Evolutionary conservation across 2,888 invertebrate species (phyloP), one percentile per base, ranked within the genome.

Genomic region (Gymnoscelis rufifasciata): DNA sequence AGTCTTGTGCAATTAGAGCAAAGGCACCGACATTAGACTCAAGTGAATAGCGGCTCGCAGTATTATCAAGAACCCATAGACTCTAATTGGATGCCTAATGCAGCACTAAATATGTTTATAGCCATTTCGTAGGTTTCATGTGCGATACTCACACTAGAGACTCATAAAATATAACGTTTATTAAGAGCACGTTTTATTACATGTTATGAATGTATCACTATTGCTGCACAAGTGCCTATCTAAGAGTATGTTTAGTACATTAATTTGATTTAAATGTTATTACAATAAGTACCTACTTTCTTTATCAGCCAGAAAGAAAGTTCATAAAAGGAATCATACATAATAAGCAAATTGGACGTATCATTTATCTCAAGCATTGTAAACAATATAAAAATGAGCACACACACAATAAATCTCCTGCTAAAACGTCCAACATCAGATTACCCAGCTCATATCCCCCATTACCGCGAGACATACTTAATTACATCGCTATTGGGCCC

Each of bases 401-500:
- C 10, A 38, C 35, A 30, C 38, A 35, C 19, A 29, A 50, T 50
- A 45, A 50, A 50, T 42, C 42, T 45, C n/a, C 38, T 27, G 36
- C 42, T 50, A 50, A 50, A 50, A 50, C 31, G 45, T 43, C 52
- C 24, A 37, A 48, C 42, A 48, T 47, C 47, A 38, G 51, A 52
- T 52, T 45, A 48, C 24, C 45, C 52, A 68, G 72, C 68, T 78
- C 71, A 71, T 79, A 82, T 80, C 79, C 67, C 70, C 77, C 75
- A 81, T 83, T 80, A 79, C 69, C 66, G 69, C 64, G 62, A 71
- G 69, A 71, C 70, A 70, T 78, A 78, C 78, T 82, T 83, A 84
- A 87, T 84, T 83, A 83, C 73, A 71, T 64, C 66, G 71, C 72
- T 73, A 78, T 78, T 82, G 77, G 74, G 72, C 74, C 77, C 73